phyloP scores from a whole-genome alignment of 2,888 invertebrate genomes.

The Trypoxylon attenuatum region DNA sequence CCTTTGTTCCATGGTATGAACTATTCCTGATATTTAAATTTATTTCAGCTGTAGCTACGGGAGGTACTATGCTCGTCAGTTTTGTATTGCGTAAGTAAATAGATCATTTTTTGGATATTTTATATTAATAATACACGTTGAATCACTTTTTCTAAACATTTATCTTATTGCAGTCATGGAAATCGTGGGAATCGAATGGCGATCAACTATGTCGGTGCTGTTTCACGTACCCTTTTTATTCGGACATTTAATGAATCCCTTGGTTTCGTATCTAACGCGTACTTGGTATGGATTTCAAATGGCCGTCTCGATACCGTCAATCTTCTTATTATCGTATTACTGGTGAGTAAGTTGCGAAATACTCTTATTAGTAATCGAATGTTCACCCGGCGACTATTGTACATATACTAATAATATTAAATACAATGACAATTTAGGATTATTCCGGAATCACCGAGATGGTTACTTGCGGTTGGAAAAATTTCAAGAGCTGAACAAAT shows the following conservation, averaged over 20 bases:
- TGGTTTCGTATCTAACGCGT: slow-evolving; percentile 78
- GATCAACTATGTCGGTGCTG: slow-evolving; percentile 75
- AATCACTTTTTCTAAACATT: no score
- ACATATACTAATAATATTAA: no score
- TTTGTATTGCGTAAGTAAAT: slow-evolving; percentile 78
- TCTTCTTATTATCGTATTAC: slow-evolving; percentile 74
- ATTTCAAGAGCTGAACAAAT: slow-evolving; percentile 70
- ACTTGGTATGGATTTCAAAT: slow-evolving; percentile 77
- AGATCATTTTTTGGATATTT: neutral
- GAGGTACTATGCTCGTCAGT: slow-evolving; percentile 81
- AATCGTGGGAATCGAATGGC: slow-evolving; percentile 77
- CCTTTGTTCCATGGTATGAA: slow-evolving; percentile 78
- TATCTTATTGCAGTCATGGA: slow-evolving; percentile 76
- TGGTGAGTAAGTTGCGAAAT: slow-evolving; percentile 76
- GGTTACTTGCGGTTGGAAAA: slow-evolving; percentile 74
- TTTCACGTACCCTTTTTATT: slow-evolving; percentile 77
- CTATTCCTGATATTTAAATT: slow-evolving; percentile 79
- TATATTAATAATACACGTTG: neutral
- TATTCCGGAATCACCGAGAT: slow-evolving; percentile 76
- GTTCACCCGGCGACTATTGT: no score
- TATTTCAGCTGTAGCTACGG: slow-evolving; percentile 78
- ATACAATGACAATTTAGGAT: slow-evolving; percentile 63
- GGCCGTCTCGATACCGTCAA: slow-evolving; percentile 74
- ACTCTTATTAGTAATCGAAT: neutral
- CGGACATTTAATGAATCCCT: slow-evolving; percentile 77